These are phyloP conservation scores for Cottoperca gobio DNA, from an alignment of 2,797 vertebrate genomes.

Conservation along the genomic window DNA sequence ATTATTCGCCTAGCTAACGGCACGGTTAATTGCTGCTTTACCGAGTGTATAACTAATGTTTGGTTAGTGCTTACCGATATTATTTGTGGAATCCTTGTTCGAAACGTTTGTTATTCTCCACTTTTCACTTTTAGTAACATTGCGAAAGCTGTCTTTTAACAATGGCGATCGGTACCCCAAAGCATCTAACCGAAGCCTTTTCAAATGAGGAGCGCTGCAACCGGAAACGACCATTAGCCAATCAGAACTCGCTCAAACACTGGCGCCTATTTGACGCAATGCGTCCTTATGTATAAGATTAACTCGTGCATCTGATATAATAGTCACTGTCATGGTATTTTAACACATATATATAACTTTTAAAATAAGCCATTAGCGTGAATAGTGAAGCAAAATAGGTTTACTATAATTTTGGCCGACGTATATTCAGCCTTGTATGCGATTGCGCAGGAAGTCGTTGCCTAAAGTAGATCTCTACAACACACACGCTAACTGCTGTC, in stretches of 20 bases:
- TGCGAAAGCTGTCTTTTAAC: constrained; percentile 25
- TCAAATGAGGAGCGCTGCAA: constrained; percentile 59
- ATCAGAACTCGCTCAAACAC: constrained; percentile 43
- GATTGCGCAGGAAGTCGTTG: constrained; percentile 48
- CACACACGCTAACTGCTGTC: rapidly evolving
- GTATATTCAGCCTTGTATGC: rapidly evolving
- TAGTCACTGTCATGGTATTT: rapidly evolving
- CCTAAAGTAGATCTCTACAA: constrained; percentile 36
- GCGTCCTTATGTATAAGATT: background rate
- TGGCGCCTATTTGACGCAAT: constrained; percentile 37
- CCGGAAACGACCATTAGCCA: constrained; percentile 69
- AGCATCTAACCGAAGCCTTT: constrained; percentile 55
- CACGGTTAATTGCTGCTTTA: too few relatives aligned
- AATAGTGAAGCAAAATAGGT: background rate
- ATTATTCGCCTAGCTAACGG: background rate
- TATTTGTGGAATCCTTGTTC: rapidly evolving
- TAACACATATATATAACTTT: rapidly evolving
- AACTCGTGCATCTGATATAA: rapidly evolving
- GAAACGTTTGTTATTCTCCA: background rate
- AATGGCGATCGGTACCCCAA: constrained; percentile 26
- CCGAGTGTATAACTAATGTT: rapidly evolving
- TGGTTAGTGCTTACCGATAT: constrained; percentile 40
- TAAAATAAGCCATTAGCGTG: rapidly evolving
- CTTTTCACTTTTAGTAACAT: constrained; percentile 23
- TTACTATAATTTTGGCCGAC: background rate